Percentiles rank a stretch among this genome's conserved stretches.
Conservation (phyloP, 2,113 vertebrate genomes). For the Abramis brama region DNA sequence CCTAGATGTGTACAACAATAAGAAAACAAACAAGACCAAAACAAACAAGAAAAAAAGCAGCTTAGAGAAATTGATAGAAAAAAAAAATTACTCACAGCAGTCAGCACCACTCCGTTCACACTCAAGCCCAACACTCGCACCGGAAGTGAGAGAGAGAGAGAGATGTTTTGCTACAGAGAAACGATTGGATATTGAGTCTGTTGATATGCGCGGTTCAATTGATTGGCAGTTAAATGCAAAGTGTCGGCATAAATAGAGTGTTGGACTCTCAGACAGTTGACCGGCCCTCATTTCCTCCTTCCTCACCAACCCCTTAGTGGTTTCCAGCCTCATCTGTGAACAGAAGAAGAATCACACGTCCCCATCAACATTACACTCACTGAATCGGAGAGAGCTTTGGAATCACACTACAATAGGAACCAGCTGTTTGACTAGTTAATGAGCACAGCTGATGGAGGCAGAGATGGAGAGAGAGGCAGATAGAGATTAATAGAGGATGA, state of each 20-base stretch:
- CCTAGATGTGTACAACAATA: not conserved
- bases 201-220: conserved; percentile 56
- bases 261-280: conserved; percentile 6
- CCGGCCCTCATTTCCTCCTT: not conserved
- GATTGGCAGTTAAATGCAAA: conserved; percentile 46
- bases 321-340: conserved; percentile 35
- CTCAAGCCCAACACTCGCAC: no score
- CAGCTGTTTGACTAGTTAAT: conserved; percentile 28
- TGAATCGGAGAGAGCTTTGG: conserved; percentile 23
- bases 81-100: no score
- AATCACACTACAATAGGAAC: not conserved
- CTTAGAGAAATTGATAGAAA: no score
- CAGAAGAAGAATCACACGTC: conserved; percentile 11
- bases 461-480: not conserved
- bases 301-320: conserved; percentile 15
- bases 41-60: no score
- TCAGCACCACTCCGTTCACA: no score
- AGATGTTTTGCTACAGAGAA: not conserved
- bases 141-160: no score
- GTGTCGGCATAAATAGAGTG: conserved; percentile 14
- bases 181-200: conserved; percentile 49
- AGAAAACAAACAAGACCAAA: not conserved
- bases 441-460: conserved; percentile 12
- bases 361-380: not conserved
- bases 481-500: conserved; percentile 32